Evolutionary conservation across 2,113 vertebrate species (phyloP).

Genomic region (Morone chrysops): DNA sequence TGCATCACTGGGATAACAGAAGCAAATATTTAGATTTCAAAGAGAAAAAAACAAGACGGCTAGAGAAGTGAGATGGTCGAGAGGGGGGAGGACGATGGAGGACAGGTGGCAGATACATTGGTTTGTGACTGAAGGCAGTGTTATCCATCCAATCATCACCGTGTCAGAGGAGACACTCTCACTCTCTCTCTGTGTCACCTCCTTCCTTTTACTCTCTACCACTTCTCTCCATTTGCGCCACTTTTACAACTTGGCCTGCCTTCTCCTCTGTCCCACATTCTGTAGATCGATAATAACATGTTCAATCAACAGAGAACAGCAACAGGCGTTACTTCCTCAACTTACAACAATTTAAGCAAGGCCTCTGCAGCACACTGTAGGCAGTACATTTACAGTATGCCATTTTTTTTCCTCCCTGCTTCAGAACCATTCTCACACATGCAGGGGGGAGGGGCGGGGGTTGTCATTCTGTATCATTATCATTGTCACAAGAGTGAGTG

Average conservation of each 20-base stretch:
- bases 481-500: constrained; percentile 9
- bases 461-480: constrained; percentile 16
- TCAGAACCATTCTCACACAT: not conserved
- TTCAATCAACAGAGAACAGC: not conserved
- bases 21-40: not conserved
- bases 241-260: not conserved
- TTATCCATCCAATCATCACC: constrained; percentile 28
- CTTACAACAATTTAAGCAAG: too few species aligned
- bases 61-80: not conserved
- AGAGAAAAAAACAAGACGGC: not conserved
- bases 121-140: not conserved
- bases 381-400: not conserved
- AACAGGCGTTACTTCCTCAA: not conserved
- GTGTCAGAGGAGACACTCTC: not conserved
- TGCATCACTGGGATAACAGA: too few species aligned
- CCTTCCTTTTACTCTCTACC: not conserved
- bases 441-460: not conserved
- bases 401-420: too few species aligned
- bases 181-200: not conserved
- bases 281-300: not conserved
- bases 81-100: not conserved
- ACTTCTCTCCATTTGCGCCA: not conserved
- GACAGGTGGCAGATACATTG: not conserved
- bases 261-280: not conserved
- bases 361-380: not conserved